Conservation (phyloP, 2,797 vertebrate genomes). For the Hirundo rustica region DNA sequence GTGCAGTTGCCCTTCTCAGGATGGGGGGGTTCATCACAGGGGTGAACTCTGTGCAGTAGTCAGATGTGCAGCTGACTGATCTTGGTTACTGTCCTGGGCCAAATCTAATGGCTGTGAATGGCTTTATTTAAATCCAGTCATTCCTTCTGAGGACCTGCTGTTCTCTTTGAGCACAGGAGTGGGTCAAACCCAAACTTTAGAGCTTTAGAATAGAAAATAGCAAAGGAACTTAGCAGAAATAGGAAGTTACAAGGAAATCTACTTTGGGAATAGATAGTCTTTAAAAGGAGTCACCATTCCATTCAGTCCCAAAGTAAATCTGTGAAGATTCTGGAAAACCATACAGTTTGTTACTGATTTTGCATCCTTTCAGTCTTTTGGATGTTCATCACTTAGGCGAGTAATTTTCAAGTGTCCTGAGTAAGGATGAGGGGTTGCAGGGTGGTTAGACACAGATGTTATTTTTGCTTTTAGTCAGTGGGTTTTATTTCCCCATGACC, state of each 20-base stretch:
- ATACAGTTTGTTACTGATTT: not conserved
- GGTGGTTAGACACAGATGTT: not conserved
- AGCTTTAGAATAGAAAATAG: not conserved
- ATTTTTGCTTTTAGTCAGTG: not conserved
- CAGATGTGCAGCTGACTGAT: not conserved
- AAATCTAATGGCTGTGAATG: not conserved
- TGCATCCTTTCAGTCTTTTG: not conserved
- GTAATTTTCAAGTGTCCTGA: not conserved
- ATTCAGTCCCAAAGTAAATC: not conserved
- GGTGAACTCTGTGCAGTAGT: not conserved
- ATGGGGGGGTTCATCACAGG: not conserved
- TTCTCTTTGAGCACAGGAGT: not conserved
- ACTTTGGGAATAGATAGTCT: not conserved
- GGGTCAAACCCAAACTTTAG: not conserved
- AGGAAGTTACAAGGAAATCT: not conserved
- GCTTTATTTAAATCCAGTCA: not conserved
- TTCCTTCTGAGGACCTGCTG: not conserved
- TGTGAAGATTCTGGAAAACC: not conserved
- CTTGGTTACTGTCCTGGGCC: not conserved
- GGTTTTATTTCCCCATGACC: slow-evolving; percentile 9
- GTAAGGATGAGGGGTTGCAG: not conserved
- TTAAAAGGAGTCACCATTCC: not conserved
- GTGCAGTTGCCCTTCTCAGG: not conserved
- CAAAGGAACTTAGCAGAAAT: not conserved
- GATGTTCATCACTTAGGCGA: not conserved